Percentiles rank a stretch among this genome's conserved stretches.
phyloP scores from a whole-genome alignment of 2,888 invertebrate species.

The Patella caerulea region DNA sequence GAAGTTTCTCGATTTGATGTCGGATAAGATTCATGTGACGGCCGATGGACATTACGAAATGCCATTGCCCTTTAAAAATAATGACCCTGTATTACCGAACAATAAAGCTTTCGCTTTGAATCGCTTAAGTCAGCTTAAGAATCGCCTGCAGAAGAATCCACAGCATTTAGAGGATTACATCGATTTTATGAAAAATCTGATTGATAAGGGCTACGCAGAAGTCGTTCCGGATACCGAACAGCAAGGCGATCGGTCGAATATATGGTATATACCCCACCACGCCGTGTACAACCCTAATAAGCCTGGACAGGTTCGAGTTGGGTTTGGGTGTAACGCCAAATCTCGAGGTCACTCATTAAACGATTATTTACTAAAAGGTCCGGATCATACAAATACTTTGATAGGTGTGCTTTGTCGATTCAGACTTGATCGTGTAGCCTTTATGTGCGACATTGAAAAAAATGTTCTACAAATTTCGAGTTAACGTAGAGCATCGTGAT shows the following conservation, averaged over 20 bases:
- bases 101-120: background rate
- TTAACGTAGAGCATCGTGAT: conserved; percentile 24
- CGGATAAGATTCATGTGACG: background rate
- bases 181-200: background rate
- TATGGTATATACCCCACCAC: conserved; percentile 25
- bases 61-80: background rate
- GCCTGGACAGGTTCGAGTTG: conserved; percentile 19
- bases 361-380: conserved; percentile 33
- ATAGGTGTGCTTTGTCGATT: conserved; percentile 39
- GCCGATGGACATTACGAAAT: background rate
- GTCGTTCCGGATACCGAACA: background rate
- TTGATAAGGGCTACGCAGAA: background rate
- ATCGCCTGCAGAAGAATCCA: background rate
- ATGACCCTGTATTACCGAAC: background rate
- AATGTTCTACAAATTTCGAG: conserved; percentile 34
- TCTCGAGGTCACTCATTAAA: conserved; percentile 26
- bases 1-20: background rate
- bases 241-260: background rate
- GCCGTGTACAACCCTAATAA: background rate
- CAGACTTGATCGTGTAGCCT: conserved; percentile 27
- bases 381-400: conserved; percentile 34
- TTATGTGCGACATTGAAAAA: conserved; percentile 38
- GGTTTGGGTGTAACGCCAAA: conserved; percentile 40
- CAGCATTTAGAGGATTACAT: background rate
- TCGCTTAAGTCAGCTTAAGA: background rate